Conservation (phyloP, 2,888 invertebrate genomes). For the Endotricha flammealis region DNA sequence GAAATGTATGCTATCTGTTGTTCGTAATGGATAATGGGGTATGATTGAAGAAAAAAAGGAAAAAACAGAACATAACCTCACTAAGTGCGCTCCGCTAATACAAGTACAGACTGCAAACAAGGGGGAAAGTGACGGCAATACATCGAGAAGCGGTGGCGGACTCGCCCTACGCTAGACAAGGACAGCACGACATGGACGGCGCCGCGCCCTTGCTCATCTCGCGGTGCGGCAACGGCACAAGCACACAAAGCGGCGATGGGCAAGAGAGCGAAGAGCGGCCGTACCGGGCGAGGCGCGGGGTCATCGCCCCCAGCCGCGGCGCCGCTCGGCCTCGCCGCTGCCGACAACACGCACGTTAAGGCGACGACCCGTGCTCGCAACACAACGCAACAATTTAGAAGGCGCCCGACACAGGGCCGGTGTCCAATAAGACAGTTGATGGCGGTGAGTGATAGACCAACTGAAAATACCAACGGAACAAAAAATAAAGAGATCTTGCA, state of each 20-base stretch:
- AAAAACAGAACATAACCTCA: constrained; percentile 2
- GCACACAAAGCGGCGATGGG: not conserved
- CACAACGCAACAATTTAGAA: constrained; percentile 7
- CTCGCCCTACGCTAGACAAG: constrained; percentile 8
- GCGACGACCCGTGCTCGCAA: not conserved
- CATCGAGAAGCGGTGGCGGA: constrained; percentile 29
- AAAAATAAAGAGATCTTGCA: not conserved
- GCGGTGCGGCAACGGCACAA: not conserved
- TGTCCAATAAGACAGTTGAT: no score
- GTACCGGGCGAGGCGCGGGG: constrained; percentile 53
- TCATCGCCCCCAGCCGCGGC: constrained; percentile 60
- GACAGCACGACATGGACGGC: constrained; percentile 27
- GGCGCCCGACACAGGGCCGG: no score
- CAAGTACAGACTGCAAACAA: constrained; percentile 26
- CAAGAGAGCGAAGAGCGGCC: not conserved
- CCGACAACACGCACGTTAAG: constrained; percentile 40
- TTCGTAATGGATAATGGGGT: constrained; percentile 2
- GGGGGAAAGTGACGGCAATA: constrained; percentile 29
- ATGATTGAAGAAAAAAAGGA: constrained; percentile 5
- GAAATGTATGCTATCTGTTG: constrained; percentile 8
- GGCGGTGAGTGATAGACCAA: constrained; percentile 15
- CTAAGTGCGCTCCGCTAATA: constrained; percentile 10
- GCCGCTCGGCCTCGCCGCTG: constrained; percentile 56
- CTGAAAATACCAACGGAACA: constrained; percentile 9
- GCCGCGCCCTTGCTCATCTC: constrained; percentile 24